Conservation (phyloP, 37 sponge, comb jelly and placozoan genomes). For the Cladorhizidae sp. region DNA sequence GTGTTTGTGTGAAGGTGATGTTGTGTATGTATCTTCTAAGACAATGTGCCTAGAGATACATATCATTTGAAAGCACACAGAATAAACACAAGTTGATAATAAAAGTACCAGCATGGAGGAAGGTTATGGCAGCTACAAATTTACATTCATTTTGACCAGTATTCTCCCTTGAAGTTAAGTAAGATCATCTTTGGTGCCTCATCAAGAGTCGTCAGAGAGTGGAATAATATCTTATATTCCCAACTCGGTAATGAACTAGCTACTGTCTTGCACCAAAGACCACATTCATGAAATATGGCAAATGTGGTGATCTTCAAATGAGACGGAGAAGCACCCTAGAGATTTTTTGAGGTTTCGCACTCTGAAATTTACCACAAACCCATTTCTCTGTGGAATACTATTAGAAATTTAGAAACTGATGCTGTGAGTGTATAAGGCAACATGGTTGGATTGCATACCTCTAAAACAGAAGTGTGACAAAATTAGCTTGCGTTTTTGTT, state of each 20-base stretch:
- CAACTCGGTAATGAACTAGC: slow-evolving; percentile 48
- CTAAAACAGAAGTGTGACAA: slow-evolving; percentile 66
- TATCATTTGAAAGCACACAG: no score
- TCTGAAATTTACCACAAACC: slow-evolving; percentile 5
- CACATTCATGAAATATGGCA: slow-evolving; percentile 69
- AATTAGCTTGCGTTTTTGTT: slow-evolving; percentile 65
- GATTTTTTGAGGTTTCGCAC: slow-evolving; percentile 50
- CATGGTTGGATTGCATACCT: slow-evolving; percentile 70
- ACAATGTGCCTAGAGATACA: no score
- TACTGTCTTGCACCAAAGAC: slow-evolving; percentile 23
- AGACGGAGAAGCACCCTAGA: slow-evolving; percentile 30
- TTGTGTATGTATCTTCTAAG: no score
- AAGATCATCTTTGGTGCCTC: slow-evolving; percentile 25
- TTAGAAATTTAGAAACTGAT: slow-evolving; percentile 51
- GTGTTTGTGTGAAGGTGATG: no score
- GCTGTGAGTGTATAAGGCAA: slow-evolving; percentile 55
- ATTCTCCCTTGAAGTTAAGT: slow-evolving; percentile 26
- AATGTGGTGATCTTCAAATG: slow-evolving; percentile 27
- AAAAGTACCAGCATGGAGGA: no score
- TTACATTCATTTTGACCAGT: no score
- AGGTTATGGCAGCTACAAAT: no score
- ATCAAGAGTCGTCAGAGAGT: slow-evolving; percentile 82
- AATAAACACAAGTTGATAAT: no score
- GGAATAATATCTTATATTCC: slow-evolving; percentile 71
- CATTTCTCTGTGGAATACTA: background rate